Evolutionary conservation across 2,888 invertebrate genomes (phyloP).

Genomic region (Drosophila algonquin): DNA sequence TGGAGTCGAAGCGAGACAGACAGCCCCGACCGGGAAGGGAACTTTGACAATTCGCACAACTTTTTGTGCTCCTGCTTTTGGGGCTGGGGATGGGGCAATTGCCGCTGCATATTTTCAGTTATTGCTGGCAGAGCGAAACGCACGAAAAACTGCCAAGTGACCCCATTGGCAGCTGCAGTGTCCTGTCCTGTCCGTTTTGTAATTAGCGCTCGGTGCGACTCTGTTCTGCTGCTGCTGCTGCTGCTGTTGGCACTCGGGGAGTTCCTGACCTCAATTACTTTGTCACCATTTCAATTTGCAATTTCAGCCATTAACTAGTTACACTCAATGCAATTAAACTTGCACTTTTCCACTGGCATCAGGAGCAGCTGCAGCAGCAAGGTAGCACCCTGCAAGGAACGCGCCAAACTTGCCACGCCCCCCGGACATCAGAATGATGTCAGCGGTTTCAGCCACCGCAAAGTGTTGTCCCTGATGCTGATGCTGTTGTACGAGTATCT

Average conservation of each 20-base stretch:
- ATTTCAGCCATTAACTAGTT: conserved; percentile 78
- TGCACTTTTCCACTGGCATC: conserved; percentile 60
- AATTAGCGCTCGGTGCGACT: conserved; percentile 49
- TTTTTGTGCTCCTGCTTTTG: conserved; percentile 33
- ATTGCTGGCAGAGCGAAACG: conserved; percentile 25
- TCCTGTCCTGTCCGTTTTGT: conserved; percentile 62
- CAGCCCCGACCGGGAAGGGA: conserved; percentile 42
- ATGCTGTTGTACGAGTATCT: conserved; percentile 22
- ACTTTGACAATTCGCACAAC: conserved; percentile 73
- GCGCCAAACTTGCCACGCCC: conserved; percentile 37
- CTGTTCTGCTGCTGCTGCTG: conserved; percentile 22
- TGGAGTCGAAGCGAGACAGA: conserved; percentile 37
- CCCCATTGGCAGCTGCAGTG: conserved; percentile 68
- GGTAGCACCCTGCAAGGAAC: conserved; percentile 46
- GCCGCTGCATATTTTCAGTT: conserved; percentile 41
- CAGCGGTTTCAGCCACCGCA: conserved; percentile 55
- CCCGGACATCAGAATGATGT: conserved; percentile 32
- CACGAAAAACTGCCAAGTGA: conserved; percentile 64
- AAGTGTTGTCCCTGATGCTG: conserved; percentile 37
- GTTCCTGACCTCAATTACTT: conserved; percentile 78
- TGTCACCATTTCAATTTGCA: conserved; percentile 80
- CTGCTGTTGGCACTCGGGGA: conserved; percentile 57
- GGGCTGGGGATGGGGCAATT: conserved; percentile 14
- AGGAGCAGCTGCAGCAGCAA: conserved; percentile 28
- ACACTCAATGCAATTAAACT: conserved; percentile 77